Base-by-base conservation (phyloP, 2,888 invertebrate species). In the Anthophora plumipes region DNA sequence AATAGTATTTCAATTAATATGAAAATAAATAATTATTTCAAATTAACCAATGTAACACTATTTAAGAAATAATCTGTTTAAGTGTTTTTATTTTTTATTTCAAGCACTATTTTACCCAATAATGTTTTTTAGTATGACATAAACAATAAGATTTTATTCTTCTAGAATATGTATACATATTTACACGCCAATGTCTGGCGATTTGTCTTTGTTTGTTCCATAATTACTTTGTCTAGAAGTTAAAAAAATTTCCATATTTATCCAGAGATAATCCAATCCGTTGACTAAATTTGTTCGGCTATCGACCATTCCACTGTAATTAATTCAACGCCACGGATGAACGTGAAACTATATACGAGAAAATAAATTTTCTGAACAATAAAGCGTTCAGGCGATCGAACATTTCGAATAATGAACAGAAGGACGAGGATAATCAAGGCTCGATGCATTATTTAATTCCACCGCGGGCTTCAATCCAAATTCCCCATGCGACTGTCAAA, bases 371-470 rank as follows among this genome's bases (percentile, higher is more conserved):
- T 25, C 31, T 31, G 50, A 20, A 59, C 46, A 43, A 52, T 66
- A 41, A 50, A 25, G 39, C 37, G 37, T 46, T n/a, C 43, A 41
- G 43, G 46, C 37, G 37, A 31, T 63, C 43, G 71, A 63, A n/a
- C 50, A 50, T 46, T n/a, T 37, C 41, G 63, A 20, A 63, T 46
- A 64, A 72, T n/a, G 41, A 64, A 43, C 31, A 31, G n/a, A 59
- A 50, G 41, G 31, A 46, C 12, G 22, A 12, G n/a, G 48, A 75
- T 72, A 64, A 76, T 64, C 64, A 48, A 59, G 55, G 14, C n/a
- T 8, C 50, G 17, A 1, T 76, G 41, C 37, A 72, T 73, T 76
- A 72, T 72, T 64, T 64, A 72, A 57, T 72, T 48, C 31, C 72
- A 43, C 17, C 48, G 25, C 39, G 41, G 39, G 43, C 46, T n/a